Percentiles rank a stretch among this genome's conserved stretches.
These are phyloP conservation scores for Phylloscopus trochilus DNA, from an alignment of 2,113 vertebrate genomes.

Conservation along the genomic window DNA sequence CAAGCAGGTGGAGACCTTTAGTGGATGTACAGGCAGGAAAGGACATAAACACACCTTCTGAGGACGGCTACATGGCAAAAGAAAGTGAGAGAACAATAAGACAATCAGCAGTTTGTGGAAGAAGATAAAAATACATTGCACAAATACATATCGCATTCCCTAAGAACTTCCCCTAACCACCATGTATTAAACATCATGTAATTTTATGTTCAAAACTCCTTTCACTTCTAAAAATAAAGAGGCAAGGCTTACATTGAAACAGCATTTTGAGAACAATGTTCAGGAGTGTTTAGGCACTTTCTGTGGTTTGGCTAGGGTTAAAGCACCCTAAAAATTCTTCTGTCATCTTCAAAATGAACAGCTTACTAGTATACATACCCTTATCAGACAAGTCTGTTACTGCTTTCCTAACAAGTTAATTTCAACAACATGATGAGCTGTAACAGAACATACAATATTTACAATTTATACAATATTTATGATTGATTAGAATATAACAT, in stretches of 20 bases:
- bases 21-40: constrained; percentile 84
- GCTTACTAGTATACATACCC: neutral
- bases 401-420: neutral
- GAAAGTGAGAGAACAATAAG: neutral
- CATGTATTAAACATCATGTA: neutral
- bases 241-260: neutral
- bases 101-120: neutral
- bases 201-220: neutral
- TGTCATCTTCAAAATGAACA: neutral
- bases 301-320: neutral
- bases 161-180: neutral
- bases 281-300: neutral
- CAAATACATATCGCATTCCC: rapidly evolving
- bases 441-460: neutral
- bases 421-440: neutral
- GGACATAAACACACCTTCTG: constrained; percentile 96
- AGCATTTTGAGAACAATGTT: neutral
- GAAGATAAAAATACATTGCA: neutral
- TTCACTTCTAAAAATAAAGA: neutral
- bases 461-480: neutral
- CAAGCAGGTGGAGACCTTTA: constrained; percentile 88
- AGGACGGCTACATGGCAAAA: constrained; percentile 81
- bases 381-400: neutral
- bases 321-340: neutral
- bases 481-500: neutral